A percentile compares a stretch with the other conserved stretches of the same genome.
Evolutionary conservation across 1,140 invertebrate genomes (phyloP).

Genomic region (Trinorchestia longiramus): DNA sequence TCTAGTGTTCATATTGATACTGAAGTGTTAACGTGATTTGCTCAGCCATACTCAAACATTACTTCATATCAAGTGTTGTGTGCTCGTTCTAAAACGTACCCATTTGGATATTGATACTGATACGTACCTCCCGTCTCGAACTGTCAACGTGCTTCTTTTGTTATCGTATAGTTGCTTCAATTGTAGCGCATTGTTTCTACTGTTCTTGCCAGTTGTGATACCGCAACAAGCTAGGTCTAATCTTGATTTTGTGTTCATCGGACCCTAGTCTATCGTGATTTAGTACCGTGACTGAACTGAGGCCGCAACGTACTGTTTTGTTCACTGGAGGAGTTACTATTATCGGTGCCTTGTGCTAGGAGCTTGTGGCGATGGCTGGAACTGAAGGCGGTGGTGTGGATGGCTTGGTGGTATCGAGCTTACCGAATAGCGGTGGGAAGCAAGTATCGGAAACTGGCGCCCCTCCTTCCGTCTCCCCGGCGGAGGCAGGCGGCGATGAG

Average conservation of each 20-base stretch:
- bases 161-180: background rate
- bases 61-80: background rate
- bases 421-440: constrained; percentile 43
- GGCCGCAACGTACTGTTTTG: background rate
- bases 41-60: background rate
- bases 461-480: background rate
- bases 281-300: background rate
- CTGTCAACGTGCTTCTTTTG: background rate
- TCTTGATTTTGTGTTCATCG: background rate
- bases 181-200: background rate
- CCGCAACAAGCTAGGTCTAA: background rate
- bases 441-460: constrained; percentile 43
- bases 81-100: background rate
- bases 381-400: background rate
- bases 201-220: background rate
- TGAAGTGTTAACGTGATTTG: background rate
- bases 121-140: background rate
- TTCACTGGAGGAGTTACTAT: background rate
- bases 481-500: background rate
- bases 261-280: background rate
- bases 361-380: background rate
- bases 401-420: constrained; percentile 6
- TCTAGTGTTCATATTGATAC: background rate
- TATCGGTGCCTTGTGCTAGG: background rate
- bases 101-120: background rate